A percentile compares a stretch with the other conserved stretches of the same genome.
These are phyloP conservation scores for Epinotia ramella DNA, from an alignment of 2,888 invertebrate species.

Conservation along the genomic window DNA sequence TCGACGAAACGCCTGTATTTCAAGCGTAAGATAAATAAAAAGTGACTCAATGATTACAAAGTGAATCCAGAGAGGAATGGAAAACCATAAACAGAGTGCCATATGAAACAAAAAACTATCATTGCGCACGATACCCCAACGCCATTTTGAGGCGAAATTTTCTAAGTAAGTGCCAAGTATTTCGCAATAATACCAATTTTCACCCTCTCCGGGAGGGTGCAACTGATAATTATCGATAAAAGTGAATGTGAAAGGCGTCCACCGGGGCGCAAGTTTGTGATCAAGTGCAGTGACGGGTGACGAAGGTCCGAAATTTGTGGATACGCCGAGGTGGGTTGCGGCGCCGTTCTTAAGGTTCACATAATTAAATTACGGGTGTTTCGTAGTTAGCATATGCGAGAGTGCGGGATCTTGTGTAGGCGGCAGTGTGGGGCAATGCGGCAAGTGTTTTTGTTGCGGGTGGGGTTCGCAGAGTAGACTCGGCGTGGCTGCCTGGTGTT, in stretches of 20 bases:
- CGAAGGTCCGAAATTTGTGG: constrained; percentile 62
- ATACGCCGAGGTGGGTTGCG: constrained; percentile 76
- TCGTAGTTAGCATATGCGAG: constrained; percentile 43
- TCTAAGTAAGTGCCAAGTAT: constrained; percentile 86
- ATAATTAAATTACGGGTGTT: constrained; percentile 67
- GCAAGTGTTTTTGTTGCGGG: constrained; percentile 43
- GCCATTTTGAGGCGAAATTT: constrained; percentile 87
- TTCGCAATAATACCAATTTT: constrained; percentile 81
- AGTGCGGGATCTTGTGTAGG: constrained; percentile 41
- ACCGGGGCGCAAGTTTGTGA: constrained; percentile 54
- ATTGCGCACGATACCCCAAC: constrained; percentile 85
- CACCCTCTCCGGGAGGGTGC: constrained; percentile 61
- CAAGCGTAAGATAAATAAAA: constrained; percentile 62
- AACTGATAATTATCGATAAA: constrained; percentile 59
- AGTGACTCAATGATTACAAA: constrained; percentile 66
- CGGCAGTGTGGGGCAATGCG: constrained; percentile 37
- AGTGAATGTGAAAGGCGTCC: constrained; percentile 61
- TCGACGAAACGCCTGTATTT: constrained; percentile 59
- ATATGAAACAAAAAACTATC: constrained; percentile 84
- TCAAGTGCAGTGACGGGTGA: constrained; percentile 61
- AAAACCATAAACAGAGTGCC: constrained; percentile 71
- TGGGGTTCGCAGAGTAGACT: constrained; percentile 54
- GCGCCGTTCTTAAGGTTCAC: constrained; percentile 69
- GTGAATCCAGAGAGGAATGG: constrained; percentile 73
- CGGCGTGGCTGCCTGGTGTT: constrained; percentile 69